Base-by-base conservation (phyloP, 2,888 invertebrate species). In the Pteria penguin region DNA sequence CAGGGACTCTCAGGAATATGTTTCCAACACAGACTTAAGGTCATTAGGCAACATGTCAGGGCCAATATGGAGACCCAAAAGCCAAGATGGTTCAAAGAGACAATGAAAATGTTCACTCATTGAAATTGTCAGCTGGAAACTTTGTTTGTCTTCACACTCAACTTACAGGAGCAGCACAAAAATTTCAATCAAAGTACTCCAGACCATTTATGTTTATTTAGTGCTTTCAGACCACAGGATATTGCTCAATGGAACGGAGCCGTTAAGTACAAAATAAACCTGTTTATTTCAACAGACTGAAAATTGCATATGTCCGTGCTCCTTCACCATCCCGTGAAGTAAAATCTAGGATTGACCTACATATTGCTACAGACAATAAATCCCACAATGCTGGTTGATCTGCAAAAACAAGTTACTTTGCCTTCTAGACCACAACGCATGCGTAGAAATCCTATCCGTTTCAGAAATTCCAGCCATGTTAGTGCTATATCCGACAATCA, bases 261-360 rank as follows among this genome's bases (percentile, higher is more conserved):
- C n/a, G n/a, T n/a, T 68, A 65, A n/a, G 33, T 61, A 18, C 52
- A 71, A 26, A 67, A 72, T 33, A 55, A 77, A 14, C 73, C 77
- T 14, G 52, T 81, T 11, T 79, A 81, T 65, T 54, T 83, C 29
- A 72, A 79, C 32, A 62, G 80, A 55, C 68, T 83, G 2, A 81
- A 83, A 71, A 36, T 72, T 26, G 79, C 80, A 26, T 76, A 79
- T 74, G 76, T 81, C 26, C 61, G 81, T 18, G 67, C 75, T 5
- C 78, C 81, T 2, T 32, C 2, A 11, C 79, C 79, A 22, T 45
- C 52, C 5, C 61, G 29, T 4, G 29, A 45, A 45, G 61, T 60
- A 3, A 11, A 52, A 45, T 52, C 61, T 29, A 4, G 61, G 14
- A 66, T 52, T 8, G 27, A 36, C 27, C 24, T 55, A n/a, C n/a